A percentile compares a stretch with the other conserved stretches of the same genome.
Conservation (phyloP, 2,113 vertebrate genomes). For the Plecotus auritus region DNA sequence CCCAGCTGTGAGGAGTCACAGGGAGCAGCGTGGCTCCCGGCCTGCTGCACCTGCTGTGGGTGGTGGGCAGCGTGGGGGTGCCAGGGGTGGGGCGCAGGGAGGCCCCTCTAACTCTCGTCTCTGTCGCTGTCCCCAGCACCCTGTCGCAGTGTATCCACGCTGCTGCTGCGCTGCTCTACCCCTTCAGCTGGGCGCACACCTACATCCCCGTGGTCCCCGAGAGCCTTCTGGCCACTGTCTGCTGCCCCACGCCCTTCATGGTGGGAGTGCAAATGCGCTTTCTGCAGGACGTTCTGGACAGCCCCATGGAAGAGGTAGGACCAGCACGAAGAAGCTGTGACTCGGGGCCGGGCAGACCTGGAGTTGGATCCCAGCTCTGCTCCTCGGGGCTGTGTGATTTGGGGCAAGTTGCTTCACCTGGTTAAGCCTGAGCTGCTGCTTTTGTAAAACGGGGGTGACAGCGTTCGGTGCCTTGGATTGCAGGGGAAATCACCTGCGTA, state of each 20-base stretch:
- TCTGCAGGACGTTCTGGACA: slow-evolving; percentile 83
- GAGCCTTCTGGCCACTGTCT: slow-evolving; percentile 92
- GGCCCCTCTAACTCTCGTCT: background rate
- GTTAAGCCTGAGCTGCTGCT: background rate
- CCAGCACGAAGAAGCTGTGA: background rate
- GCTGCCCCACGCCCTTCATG: slow-evolving; percentile 96
- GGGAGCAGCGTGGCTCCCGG: background rate
- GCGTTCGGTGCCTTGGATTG: background rate
- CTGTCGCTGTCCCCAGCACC: slow-evolving; percentile 79
- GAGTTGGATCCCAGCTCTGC: background rate
- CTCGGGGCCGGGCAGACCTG: background rate
- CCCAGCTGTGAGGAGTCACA: background rate
- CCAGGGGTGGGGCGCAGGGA: background rate
- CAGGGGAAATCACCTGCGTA: background rate
- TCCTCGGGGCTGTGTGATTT: background rate
- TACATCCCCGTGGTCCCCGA: slow-evolving; percentile 94
- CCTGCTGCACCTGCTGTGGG: background rate
- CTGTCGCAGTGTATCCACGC: slow-evolving; percentile 95
- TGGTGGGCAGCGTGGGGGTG: background rate
- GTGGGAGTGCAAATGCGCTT: slow-evolving; percentile 91
- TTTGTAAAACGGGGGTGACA: background rate
- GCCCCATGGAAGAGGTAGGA: slow-evolving; percentile 86
- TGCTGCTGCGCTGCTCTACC: slow-evolving; percentile 92
- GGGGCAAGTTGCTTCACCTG: background rate
- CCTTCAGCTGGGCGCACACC: slow-evolving; percentile 97